A percentile compares a stretch with the other conserved stretches of the same genome.
Evolutionary conservation across 1,140 invertebrate genomes (phyloP).

Genomic region (Magallana ariakensis): DNA sequence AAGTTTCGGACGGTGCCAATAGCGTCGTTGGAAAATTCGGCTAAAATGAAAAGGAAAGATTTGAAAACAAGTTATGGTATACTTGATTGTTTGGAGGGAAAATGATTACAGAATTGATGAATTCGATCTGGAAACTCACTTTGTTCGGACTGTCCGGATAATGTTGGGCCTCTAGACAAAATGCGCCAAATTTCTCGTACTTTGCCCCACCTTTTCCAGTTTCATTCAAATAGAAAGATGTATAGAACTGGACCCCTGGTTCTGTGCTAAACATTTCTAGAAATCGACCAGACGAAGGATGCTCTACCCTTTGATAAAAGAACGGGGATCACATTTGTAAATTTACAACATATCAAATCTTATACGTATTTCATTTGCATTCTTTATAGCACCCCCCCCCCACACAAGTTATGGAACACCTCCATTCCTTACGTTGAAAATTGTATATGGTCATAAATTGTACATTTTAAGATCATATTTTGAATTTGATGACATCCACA

Average conservation of each 20-base stretch:
- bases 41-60: slow-evolving; percentile 76
- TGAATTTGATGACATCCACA: too few relatives aligned
- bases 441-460: too few relatives aligned
- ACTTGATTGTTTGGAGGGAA: too few relatives aligned
- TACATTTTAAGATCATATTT: too few relatives aligned
- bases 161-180: slow-evolving; percentile 95
- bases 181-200: slow-evolving; percentile 89
- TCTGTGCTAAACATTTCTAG: slow-evolving; percentile 92
- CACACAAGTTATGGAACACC: too few relatives aligned
- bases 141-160: slow-evolving; percentile 95
- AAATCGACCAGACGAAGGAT: slow-evolving; percentile 86
- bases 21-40: slow-evolving; percentile 87
- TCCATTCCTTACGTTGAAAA: too few relatives aligned
- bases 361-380: too few relatives aligned
- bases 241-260: slow-evolving; percentile 95
- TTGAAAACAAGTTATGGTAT: background rate
- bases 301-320: slow-evolving; percentile 81
- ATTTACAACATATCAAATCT: too few relatives aligned
- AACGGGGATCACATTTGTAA: background rate
- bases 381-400: too few relatives aligned
- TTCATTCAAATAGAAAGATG: slow-evolving; percentile 85
- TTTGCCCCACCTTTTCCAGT: slow-evolving; percentile 86
- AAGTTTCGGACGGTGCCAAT: slow-evolving; percentile 87
- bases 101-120: too few relatives aligned
- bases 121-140: slow-evolving; percentile 80